Conservation (phyloP, 2,888 invertebrate genomes). For the Urechis unicinctus region DNA sequence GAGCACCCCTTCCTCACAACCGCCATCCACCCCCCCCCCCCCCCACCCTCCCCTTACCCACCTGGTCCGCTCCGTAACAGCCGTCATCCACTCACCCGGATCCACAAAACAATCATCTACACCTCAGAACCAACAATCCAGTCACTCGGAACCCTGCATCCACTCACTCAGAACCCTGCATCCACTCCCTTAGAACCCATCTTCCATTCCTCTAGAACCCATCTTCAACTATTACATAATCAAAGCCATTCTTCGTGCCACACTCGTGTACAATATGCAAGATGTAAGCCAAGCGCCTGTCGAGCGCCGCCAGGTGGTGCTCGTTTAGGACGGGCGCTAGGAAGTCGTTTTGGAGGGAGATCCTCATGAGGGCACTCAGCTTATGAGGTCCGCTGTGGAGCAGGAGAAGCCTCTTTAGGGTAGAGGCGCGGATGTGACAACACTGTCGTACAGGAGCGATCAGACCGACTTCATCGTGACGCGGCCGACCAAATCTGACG, state of each 20-base stretch:
- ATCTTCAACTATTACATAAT: too few species aligned
- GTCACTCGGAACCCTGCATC: too few species aligned
- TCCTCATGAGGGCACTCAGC: conserved; percentile 69
- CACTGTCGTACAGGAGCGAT: conserved; percentile 92
- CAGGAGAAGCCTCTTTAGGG: conserved; percentile 69
- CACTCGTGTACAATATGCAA: background rate
- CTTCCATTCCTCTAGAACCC: too few species aligned
- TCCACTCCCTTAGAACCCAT: too few species aligned
- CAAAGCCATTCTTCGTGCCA: background rate
- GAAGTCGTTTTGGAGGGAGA: conserved; percentile 74
- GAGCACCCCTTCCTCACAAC: too few species aligned
- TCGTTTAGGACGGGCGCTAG: conserved; percentile 50
- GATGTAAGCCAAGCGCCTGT: background rate
- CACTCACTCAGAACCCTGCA: too few species aligned
- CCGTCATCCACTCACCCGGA: too few species aligned
- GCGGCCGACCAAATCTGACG: conserved; percentile 75
- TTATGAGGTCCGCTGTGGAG: conserved; percentile 48
- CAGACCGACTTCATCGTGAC: conserved; percentile 88
- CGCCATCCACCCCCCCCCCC: too few species aligned
- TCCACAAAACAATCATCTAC: too few species aligned
- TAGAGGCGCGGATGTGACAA: conserved; percentile 82
- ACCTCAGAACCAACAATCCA: too few species aligned
- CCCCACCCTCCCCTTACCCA: too few species aligned
- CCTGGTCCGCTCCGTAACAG: too few species aligned
- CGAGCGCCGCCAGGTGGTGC: background rate